Base-by-base conservation (phyloP, 2,797 vertebrate genomes). In the Gallinago nigripennis region DNA sequence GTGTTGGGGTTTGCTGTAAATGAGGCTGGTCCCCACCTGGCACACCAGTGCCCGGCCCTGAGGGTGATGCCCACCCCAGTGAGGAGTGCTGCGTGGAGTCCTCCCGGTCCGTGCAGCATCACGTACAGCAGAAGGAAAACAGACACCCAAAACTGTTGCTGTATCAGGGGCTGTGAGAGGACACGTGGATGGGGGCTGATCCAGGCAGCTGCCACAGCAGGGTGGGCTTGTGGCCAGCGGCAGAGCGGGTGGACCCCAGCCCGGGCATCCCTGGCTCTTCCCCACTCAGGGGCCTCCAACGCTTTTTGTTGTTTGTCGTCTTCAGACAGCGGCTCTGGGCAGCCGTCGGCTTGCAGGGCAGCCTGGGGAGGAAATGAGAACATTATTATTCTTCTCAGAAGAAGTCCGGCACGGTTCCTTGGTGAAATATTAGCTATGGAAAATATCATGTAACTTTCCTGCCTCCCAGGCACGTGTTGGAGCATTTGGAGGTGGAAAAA, bases 361-460 rank as follows among this genome's bases (percentile, higher is more conserved):
- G 37, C 70, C 45, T 5, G 3, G 24, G 48, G 35, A 61, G 71
- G 64, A 92, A 92, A 80, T 80, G 82, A 93, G 82, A 85, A 45
- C 31, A 5, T 90, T 83, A 50, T 79, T 91, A 54, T 77, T 86
- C 45, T 76, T 86, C 37, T 78, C 39, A 65, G 37, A 31, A 65
- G 17, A 57, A 58, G 33, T 58, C 45, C 66, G 54, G 46, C n/a
- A 7, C 0, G 0, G 46, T 84, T 94, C 65, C 75, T 58, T 73
- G 80, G 91, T 88, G 80, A 95, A 94, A 93, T 69, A 76, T 41
- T 93, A 90, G 72, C 80, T 77, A 30, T 73, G 72, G 80, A 93
- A 92, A 94, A 63, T 51, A 90, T 8, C 48, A 51, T 68, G 70
- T 71, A 71, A 82, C 85, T 89, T 89, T 71, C 75, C 82, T 85